These are phyloP conservation scores for Eupsilia transversa DNA, from an alignment of 2,888 invertebrate species.

Conservation along the genomic window DNA sequence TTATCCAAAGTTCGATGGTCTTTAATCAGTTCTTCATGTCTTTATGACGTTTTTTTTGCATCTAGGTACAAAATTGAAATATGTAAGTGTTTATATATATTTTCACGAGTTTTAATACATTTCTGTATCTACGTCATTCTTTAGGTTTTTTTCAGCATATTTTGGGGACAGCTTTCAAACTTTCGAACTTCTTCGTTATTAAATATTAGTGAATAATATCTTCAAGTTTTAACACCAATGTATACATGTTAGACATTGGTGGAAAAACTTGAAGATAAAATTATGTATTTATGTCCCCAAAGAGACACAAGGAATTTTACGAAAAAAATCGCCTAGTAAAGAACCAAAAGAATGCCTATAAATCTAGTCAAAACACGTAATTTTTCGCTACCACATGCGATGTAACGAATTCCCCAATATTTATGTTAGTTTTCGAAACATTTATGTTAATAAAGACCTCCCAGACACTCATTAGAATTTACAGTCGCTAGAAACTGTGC, in stretches of 20 bases:
- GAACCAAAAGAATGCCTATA: constrained; percentile 30
- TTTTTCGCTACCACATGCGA: constrained; percentile 51
- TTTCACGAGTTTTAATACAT: not conserved
- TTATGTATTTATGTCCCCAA: not conserved
- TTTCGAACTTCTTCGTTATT: not conserved
- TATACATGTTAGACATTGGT: not conserved
- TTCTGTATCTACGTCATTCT: not conserved
- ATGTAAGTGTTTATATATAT: not conserved
- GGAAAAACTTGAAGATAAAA: not conserved
- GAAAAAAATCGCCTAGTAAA: constrained; percentile 5
- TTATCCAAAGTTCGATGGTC: constrained; percentile 63
- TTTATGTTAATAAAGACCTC: constrained; percentile 66
- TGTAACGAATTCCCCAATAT: constrained; percentile 59
- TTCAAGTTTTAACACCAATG: not conserved
- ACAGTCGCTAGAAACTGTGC: constrained; percentile 62
- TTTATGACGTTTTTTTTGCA: constrained; percentile 30
- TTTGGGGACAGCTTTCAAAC: not conserved
- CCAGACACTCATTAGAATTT: constrained; percentile 70
- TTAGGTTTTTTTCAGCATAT: not conserved
- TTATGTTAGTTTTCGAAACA: constrained; percentile 61
- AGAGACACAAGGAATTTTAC: not conserved
- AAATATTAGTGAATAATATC: no score
- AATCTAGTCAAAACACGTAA: constrained; percentile 37
- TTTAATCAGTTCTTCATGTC: constrained; percentile 60
- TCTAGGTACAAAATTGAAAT: not conserved